Evolutionary conservation across 2,113 vertebrate species (phyloP), one percentile per base, ranked within the genome.

Genomic region (Rhombomys opimus): DNA sequence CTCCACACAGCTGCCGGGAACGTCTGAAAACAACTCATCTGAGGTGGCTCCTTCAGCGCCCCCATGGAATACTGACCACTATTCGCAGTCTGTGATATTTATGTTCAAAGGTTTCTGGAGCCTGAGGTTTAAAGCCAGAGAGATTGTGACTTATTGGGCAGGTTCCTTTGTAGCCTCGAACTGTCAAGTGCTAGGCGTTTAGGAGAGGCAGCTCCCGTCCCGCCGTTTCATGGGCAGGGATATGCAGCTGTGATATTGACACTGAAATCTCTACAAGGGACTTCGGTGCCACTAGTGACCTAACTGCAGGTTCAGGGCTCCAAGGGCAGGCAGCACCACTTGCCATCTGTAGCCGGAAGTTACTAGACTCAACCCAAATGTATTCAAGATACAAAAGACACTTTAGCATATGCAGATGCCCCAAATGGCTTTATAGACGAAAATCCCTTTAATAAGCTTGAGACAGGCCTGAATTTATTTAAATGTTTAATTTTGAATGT

Each of bases 401-500:
- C 97, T 96, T 93, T 72, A 97, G 96, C 80, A 97, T 95, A 98
- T 98, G 96, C 97, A 98, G 98, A 98, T 98, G 98, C 98, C 97
- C 89, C 95, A 97, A 98, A 98, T 94, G 97, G 98, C 97, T 98
- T 98, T 98, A 98, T 98, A 98, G 98, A 98, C 96, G 97, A 98
- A 98, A 98, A 98, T 98, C 98, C 98, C 98, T 99, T 99, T 99
- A 99, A 99, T 99, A 98, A 99, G 98, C 99, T 99, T 98, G 98
- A 98, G 98, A 99, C 97, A 98, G 98, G 98, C 97, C 97, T 98
- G 98, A 99, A 99, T 99, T 99, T 99, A 98, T 98, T 99, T 98
- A 98, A 98, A 99, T 98, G 98, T 98, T 99, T 99, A 98, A 98
- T 98, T 98, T 98, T 98, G 97, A 98, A 98, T 98, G 98, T 98